Evolutionary conservation across 2,113 vertebrate genomes (phyloP), one percentile per base, ranked within the genome.

Genomic region (Oceanites oceanicus): DNA sequence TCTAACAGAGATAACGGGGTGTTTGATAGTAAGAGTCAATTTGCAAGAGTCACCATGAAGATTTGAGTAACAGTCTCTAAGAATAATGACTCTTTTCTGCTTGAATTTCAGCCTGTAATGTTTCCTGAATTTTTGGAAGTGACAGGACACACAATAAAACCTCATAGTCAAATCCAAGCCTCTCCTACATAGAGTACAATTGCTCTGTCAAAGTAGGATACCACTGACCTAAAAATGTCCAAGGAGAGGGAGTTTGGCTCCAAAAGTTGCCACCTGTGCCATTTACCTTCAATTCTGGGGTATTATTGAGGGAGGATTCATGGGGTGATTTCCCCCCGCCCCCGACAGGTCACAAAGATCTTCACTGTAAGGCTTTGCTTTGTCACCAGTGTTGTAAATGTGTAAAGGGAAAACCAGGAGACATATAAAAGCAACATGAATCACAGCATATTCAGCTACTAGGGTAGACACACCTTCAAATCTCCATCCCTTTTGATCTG

Each of bases 1-100:
- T 75, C 40, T 70, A 77, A 45, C 0, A 6, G 55, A 90, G 61
- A 83, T 86, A 87, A 0, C 94, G 81, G 25, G 49, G 47, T 85
- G 76, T 91, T 95, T 96, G 94, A 95, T 96, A 96, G 74, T 90
- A 85, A 63, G 63, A 92, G 90, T 66, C 81, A 86, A 95, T 95
- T 96, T 92, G 84, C 84, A 85, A 91, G 73, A 96, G 63, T 92
- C 62, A 89, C 50, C 56, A 56, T 76, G 75, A 97, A 95, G 72
- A 95, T 95, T 85, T 83, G 81, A 88, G 76, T 85, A 90, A 84
- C 30, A 75, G 34, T 83, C 58, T 72, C 34, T 55, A 75, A 93
- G 93, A 94, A 88, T 82, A 95, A 96, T 90, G 74, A 96, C 38
- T 68, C 77, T 96, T 93, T 92, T 96, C 71, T 86, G 44, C 50